Evolutionary conservation across 2,113 vertebrate species (phyloP), one percentile per base, ranked within the genome.

Genomic region (Limanda limanda): DNA sequence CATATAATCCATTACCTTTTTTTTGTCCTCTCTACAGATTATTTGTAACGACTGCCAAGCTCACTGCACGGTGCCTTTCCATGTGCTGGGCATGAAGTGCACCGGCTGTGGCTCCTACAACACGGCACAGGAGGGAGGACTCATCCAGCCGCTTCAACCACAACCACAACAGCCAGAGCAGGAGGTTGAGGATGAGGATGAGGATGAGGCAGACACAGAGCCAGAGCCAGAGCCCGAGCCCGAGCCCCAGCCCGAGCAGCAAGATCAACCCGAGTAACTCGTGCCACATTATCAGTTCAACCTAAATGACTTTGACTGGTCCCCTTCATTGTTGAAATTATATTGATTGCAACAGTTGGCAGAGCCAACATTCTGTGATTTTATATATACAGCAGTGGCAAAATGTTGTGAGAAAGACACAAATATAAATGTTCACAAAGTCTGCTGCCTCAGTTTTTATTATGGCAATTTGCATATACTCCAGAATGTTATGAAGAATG

Each of bases 1-100:
- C 31, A 40, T 40, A 20, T 62, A 3, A 15, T 31, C 27, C 58
- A 13, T 24, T 27, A 6, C 21, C 63, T 63, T 24, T 57, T 27
- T 1, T 65, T 72, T 35, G 79, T 48, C 37, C 58, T 2, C 13
- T 25, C 11, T 60, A 5, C 59, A 99, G 97, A 96, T 99, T 86
- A 95, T 98, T 11, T 99, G 98, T 89, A 97, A 97, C 4, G 97
- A 99, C 92, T 99, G 98, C 89, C 96, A 93, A 52, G 65, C 93
- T 59, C 95, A 95, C 66, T 96, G 96, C 73, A 96, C 88, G 0
- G 97, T 96, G 64, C 93, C 94, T 57, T 99, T 97, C 87, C 98
- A 99, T 51, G 95, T 99, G 20, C 76, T 99, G 86, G 98, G 97
- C 71, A 95, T 98, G 96, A 99, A 99, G 85, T 99, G 98, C 91